Evolutionary conservation across 2,113 vertebrate genomes (phyloP), one percentile per base, ranked within the genome.

Genomic region (Raphicerus campestris): DNA sequence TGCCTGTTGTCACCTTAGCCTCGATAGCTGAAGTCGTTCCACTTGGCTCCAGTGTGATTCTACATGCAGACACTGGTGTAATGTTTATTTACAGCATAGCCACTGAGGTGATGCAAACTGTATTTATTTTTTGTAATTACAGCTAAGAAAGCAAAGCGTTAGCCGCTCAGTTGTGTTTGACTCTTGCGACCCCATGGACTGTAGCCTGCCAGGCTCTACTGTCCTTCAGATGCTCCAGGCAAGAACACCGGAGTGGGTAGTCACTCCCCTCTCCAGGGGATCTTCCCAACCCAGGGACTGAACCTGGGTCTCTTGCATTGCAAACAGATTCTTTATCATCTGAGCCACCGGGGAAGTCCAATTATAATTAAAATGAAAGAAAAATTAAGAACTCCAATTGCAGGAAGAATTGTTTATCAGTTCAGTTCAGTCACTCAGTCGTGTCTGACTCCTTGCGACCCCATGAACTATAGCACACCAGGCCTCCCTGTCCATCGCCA

Each of bases 231-330:
- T 75, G 66, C n/a, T 14, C 15, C 22, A 42, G 35, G 70, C 70
- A 75, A 26, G 70, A 42, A 26, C 22, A 24, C 39, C 3, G 0
- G 39, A 24, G 70, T 42, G 39, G 39, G 39, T 2, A 11, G n/a
- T 11, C n/a, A 22, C 19, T 70, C 66, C n/a, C n/a, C 20, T 70
- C 19, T 70, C 66, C 66, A 39, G 66, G 66, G n/a, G n/a, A 22
- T 39, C 66, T 22, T 70, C n/a, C 66, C n/a, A 70, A 22, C 19
- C n/a, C 66, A 70, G n/a, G 66, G n/a, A 70, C 66, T 70, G 19
- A 70, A 70, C 66, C n/a, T 0, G 1, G n/a, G 66, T 70, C 10
- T 70, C n/a, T 35, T 70, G 19, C n/a, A 22, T 13, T 39, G n/a
- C n/a, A 70, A 10, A 20, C 19, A 22, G 66, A 39, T 70, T 39